Percentiles rank a stretch among this genome's conserved stretches.
Evolutionary conservation across 2,888 invertebrate genomes (phyloP).

Genomic region (Seira ritae): DNA sequence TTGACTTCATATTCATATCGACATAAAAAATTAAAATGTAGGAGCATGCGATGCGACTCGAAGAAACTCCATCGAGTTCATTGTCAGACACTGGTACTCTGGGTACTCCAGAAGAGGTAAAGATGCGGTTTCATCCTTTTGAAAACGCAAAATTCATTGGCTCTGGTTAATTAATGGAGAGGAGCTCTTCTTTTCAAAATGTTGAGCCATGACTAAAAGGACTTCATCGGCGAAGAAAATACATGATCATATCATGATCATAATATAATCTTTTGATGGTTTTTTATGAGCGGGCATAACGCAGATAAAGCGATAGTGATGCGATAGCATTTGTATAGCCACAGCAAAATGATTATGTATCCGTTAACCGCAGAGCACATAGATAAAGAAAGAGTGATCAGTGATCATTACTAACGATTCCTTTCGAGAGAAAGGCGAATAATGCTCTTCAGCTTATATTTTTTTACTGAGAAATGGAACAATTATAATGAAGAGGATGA

Average conservation of each 20-base stretch:
- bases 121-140: conserved; percentile 25
- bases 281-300: no score
- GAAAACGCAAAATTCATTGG: conserved; percentile 36
- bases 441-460: no score
- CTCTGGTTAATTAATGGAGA: conserved; percentile 49
- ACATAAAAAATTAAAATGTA: neutral
- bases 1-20: neutral
- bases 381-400: conserved; percentile 7
- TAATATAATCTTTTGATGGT: no score
- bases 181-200: conserved; percentile 7
- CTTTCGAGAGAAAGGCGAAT: no score
- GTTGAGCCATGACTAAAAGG: conserved; percentile 47
- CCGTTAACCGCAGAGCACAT: neutral
- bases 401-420: no score
- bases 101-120: neutral
- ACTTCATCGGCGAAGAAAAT: neutral
- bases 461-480: no score
- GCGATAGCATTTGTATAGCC: no score
- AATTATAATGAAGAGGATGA: conserved; percentile 26
- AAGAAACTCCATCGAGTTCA: no score
- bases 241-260: no score
- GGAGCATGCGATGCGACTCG: no score
- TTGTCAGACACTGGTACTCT: neutral
- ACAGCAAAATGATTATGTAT: neutral
- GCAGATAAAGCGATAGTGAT: no score